Evolutionary conservation across 2,797 vertebrate species (phyloP).

Genomic region (Triplophysa yarkandensis): DNA sequence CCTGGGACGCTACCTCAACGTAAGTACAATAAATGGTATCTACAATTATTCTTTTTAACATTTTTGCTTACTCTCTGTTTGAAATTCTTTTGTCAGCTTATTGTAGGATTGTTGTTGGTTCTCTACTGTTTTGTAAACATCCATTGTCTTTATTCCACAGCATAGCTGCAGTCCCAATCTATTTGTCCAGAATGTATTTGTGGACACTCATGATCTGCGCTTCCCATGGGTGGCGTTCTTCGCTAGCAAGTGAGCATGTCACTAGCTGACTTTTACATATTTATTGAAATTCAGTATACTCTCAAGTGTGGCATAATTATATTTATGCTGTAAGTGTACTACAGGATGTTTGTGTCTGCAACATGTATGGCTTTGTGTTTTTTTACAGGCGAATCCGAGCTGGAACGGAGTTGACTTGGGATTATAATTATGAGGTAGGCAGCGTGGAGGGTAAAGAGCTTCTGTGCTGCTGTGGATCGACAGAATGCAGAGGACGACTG

Average conservation of each 20-base stretch:
- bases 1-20: constrained; percentile 95
- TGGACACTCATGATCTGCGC: constrained; percentile 95
- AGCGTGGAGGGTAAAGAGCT: constrained; percentile 97
- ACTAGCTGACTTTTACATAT: neutral
- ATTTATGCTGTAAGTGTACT: neutral
- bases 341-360: neutral
- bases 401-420: constrained; percentile 95
- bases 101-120: neutral
- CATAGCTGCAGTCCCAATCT: constrained; percentile 98
- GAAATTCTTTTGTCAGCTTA: neutral
- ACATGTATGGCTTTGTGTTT: neutral
- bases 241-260: constrained; percentile 92
- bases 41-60: neutral
- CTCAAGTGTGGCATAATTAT: neutral
- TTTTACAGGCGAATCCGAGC: constrained; percentile 87
- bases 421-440: constrained; percentile 98
- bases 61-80: too few relatives aligned
- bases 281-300: neutral
- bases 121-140: neutral
- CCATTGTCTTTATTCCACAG: constrained; percentile 66
- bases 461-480: constrained; percentile 96
- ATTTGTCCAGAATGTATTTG: constrained; percentile 98
- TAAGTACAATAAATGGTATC: constrained; percentile 65
- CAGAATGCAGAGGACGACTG: constrained; percentile 90
- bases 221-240: constrained; percentile 99